Percentiles rank a stretch among this genome's conserved stretches.
phyloP scores from a whole-genome alignment of 2,888 invertebrate species.

The Xestoiulus laeticollis region DNA sequence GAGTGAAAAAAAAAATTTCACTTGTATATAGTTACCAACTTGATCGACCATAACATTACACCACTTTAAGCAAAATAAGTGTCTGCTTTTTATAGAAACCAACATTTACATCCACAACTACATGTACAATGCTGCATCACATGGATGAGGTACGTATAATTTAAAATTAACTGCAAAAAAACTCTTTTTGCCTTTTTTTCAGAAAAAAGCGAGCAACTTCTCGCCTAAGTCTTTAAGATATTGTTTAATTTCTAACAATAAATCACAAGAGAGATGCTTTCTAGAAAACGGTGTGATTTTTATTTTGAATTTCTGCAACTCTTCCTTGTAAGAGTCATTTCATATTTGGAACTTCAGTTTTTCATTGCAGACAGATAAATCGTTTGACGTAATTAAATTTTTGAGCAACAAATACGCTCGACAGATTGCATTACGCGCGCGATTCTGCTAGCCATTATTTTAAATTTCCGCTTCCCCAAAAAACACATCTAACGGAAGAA shows the following conservation, averaged over 20 bases:
- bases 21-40: too few relatives aligned
- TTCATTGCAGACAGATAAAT: background rate
- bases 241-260: background rate
- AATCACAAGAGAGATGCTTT: background rate
- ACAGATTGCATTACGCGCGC: background rate
- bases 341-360: background rate
- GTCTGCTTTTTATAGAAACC: too few relatives aligned
- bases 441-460: conserved; percentile 12
- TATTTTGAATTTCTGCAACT: background rate
- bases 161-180: background rate
- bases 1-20: too few relatives aligned
- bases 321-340: background rate
- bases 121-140: too few relatives aligned
- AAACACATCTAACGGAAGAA: background rate
- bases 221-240: background rate
- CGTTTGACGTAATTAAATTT: background rate
- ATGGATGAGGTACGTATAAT: too few relatives aligned
- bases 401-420: conserved; percentile 9
- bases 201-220: background rate
- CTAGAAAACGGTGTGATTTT: background rate
- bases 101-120: too few relatives aligned
- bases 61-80: too few relatives aligned
- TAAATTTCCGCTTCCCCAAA: conserved; percentile 20
- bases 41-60: too few relatives aligned
- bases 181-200: background rate